Evolutionary conservation across 2,113 vertebrate genomes (phyloP).

Genomic region (Anolis sagrei): DNA sequence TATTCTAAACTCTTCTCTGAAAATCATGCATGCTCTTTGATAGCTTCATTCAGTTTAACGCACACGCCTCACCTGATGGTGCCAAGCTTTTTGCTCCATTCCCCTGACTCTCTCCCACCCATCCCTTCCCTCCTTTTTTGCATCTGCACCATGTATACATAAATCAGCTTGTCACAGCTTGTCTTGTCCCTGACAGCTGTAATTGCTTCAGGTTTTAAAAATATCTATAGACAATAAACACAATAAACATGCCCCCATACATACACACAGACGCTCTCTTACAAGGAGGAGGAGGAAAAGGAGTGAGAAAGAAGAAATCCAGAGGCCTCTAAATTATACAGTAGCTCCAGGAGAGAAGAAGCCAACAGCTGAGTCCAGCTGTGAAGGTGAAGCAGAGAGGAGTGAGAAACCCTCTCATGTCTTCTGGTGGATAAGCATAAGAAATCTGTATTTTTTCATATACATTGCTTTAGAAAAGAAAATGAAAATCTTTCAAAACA

Average conservation of each 20-base stretch:
- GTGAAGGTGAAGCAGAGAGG: constrained; percentile 47
- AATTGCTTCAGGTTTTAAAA: constrained; percentile 84
- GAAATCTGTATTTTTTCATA: constrained; percentile 46
- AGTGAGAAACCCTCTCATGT: constrained; percentile 49
- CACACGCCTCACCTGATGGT: not conserved
- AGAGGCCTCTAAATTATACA: constrained; percentile 71
- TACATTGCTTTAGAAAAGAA: not conserved
- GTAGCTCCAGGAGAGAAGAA: constrained; percentile 49
- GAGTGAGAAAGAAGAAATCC: constrained; percentile 64
- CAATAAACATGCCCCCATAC: constrained; percentile 62
- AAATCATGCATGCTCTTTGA: constrained; percentile 16
- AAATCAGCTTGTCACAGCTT: constrained; percentile 82
- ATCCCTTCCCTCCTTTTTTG: constrained; percentile 43
- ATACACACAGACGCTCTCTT: not conserved
- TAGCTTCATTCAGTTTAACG: constrained; percentile 46
- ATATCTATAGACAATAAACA: constrained; percentile 82
- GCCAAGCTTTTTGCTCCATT: constrained; percentile 55
- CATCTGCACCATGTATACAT: constrained; percentile 71
- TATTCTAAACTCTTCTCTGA: not conserved
- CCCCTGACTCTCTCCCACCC: constrained; percentile 22
- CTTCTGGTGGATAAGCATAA: constrained; percentile 47
- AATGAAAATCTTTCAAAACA: constrained; percentile 44
- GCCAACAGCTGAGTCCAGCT: constrained; percentile 57
- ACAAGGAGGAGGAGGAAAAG: constrained; percentile 32
- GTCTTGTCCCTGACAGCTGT: constrained; percentile 77